phyloP scores from a whole-genome alignment of 1,140 invertebrate genomes.

The Phortica variegata region DNA sequence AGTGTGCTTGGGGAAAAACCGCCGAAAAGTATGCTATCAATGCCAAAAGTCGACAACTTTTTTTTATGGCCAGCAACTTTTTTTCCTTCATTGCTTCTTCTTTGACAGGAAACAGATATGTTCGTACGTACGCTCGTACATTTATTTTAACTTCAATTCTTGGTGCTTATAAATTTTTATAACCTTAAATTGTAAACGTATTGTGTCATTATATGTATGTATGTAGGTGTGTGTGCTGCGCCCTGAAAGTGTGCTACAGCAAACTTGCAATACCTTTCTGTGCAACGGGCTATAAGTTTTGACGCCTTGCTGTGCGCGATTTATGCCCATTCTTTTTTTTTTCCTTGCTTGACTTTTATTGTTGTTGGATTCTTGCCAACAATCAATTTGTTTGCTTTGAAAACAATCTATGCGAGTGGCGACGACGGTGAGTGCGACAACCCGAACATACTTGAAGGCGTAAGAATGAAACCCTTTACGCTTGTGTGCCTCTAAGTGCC shows the following conservation, averaged over 20 bases:
- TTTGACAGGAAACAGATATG: neutral
- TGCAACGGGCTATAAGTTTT: no score
- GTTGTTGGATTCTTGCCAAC: slow-evolving; percentile 16
- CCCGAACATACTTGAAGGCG: no score
- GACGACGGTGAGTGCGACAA: no score
- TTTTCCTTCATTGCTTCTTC: no score
- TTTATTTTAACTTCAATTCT: neutral
- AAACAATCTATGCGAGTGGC: no score
- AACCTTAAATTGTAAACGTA: slow-evolving; percentile 43
- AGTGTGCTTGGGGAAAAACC: neutral
- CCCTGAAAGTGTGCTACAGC: neutral
- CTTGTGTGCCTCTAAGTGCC: no score
- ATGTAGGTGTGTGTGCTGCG: slow-evolving; percentile 5
- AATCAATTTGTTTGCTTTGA: slow-evolving; percentile 36
- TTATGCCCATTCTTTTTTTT: no score
- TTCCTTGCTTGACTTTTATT: neutral
- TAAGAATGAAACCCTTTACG: no score
- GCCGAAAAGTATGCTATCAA: slow-evolving; percentile 7
- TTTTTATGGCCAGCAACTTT: no score
- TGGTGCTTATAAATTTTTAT: slow-evolving; percentile 41
- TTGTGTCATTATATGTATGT: slow-evolving; percentile 22
- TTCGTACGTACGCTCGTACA: neutral
- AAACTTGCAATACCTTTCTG: neutral
- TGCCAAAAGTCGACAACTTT: neutral
- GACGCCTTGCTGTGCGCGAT: no score